Percentiles rank a stretch among this genome's conserved stretches.
Evolutionary conservation across 2,797 vertebrate species (phyloP).

Genomic region (Tenualosa thibaudeaui): DNA sequence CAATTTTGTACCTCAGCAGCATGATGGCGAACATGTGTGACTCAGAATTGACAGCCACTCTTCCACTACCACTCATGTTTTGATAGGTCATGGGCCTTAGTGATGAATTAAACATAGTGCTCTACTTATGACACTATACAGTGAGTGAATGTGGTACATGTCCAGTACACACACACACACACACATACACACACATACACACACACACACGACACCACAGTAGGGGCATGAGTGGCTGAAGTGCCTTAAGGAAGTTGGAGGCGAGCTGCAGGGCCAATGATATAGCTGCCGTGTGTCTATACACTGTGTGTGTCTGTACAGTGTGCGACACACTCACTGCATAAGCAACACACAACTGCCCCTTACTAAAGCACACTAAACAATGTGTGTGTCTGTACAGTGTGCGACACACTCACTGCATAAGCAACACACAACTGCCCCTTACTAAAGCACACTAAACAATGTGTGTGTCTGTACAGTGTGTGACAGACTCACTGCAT

Average conservation of each 20-base stretch:
- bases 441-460: constrained; percentile 60
- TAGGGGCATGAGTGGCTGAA: constrained; percentile 32
- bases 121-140: neutral
- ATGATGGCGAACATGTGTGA: no score
- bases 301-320: neutral
- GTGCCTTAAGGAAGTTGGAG: constrained; percentile 17
- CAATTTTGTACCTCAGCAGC: no score
- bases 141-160: neutral
- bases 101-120: neutral
- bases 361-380: constrained; percentile 60
- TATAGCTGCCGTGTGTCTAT: neutral
- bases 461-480: neutral
- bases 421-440: constrained; percentile 58
- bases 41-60: neutral
- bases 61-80: neutral
- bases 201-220: neutral
- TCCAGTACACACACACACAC: neutral
- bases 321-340: constrained; percentile 41
- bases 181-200: neutral
- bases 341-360: constrained; percentile 57
- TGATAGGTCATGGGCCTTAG: neutral
- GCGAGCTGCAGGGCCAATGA: neutral
- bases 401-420: constrained; percentile 41
- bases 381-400: neutral
- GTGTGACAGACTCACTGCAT: constrained; percentile 38